Percentiles rank a stretch among this genome's conserved stretches.
Evolutionary conservation across 2,797 vertebrate species (phyloP).

Genomic region (Danio jaintianensis): DNA sequence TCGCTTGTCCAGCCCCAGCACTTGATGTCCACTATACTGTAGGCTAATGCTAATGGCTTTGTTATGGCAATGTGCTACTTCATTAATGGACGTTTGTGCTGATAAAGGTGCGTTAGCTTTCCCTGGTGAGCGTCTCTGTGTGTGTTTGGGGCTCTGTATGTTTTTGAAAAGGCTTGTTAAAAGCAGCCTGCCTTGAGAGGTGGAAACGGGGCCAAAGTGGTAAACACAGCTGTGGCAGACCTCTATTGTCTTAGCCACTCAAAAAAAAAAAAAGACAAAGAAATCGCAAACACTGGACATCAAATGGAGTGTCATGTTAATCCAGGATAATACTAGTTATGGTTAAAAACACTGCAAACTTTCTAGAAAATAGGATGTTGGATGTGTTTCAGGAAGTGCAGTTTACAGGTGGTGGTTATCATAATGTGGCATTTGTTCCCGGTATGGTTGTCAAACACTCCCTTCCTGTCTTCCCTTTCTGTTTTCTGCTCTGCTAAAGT

Average conservation of each 20-base stretch:
- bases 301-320: not conserved
- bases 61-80: slow-evolving; percentile 42
- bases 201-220: slow-evolving; percentile 48
- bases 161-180: slow-evolving; percentile 45
- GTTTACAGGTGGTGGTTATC: slow-evolving; percentile 52
- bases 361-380: slow-evolving; percentile 14
- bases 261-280: slow-evolving; percentile 35
- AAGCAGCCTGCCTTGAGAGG: slow-evolving; percentile 42
- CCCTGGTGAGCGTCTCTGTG: slow-evolving; percentile 10
- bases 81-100: slow-evolving; percentile 11
- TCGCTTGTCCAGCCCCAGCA: slow-evolving; percentile 26
- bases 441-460: slow-evolving; percentile 18
- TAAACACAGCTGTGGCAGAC: slow-evolving; percentile 61
- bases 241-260: slow-evolving; percentile 52
- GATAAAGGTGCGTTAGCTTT: slow-evolving; percentile 10
- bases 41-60: slow-evolving; percentile 30
- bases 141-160: slow-evolving; percentile 17
- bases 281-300: not conserved
- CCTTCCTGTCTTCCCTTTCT: slow-evolving; percentile 59
- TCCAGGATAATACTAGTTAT: slow-evolving; percentile 14
- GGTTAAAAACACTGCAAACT: not conserved
- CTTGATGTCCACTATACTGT: slow-evolving; percentile 24
- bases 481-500: slow-evolving; percentile 25
- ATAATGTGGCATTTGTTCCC: slow-evolving; percentile 15
- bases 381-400: slow-evolving; percentile 28